Percentiles rank a stretch among this genome's conserved stretches.
These are phyloP conservation scores for Leptocoma aspasia DNA, from an alignment of 2,113 vertebrate genomes.

Conservation along the genomic window DNA sequence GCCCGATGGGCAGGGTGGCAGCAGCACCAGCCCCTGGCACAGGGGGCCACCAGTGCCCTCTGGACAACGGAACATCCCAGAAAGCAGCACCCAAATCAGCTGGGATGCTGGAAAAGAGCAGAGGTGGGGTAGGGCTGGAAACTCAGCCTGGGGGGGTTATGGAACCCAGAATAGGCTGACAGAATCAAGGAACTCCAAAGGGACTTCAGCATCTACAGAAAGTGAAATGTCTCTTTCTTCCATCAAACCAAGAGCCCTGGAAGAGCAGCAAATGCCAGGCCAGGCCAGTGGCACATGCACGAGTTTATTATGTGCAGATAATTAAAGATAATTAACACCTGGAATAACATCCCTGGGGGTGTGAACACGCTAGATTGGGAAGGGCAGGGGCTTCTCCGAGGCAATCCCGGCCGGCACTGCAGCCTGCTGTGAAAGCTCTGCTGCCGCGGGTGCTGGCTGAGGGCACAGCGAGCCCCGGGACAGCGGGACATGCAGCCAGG, in stretches of 20 bases:
- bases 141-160: too few relatives aligned
- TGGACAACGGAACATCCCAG: not conserved
- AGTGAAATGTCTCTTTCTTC: not conserved
- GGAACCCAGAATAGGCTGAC: too few relatives aligned
- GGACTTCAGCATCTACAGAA: not conserved
- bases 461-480: too few relatives aligned
- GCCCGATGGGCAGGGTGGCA: rapidly evolving
- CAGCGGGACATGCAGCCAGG: too few relatives aligned
- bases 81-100: not conserved
- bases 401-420: rapidly evolving
- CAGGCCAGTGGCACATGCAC: not conserved
- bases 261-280: not conserved
- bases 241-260: too few relatives aligned
- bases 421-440: not conserved
- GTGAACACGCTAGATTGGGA: rapidly evolving
- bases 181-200: not conserved
- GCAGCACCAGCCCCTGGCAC: not conserved
- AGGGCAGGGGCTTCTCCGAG: not conserved
- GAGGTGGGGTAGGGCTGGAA: not conserved
- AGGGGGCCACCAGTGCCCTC: rapidly evolving
- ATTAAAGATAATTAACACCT: not conserved
- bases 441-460: rapidly evolving
- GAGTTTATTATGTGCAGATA: not conserved
- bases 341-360: not conserved
- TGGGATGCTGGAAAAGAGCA: not conserved